phyloP scores from a whole-genome alignment of 2,888 invertebrate genomes.

The Mechanitis messenoides region DNA sequence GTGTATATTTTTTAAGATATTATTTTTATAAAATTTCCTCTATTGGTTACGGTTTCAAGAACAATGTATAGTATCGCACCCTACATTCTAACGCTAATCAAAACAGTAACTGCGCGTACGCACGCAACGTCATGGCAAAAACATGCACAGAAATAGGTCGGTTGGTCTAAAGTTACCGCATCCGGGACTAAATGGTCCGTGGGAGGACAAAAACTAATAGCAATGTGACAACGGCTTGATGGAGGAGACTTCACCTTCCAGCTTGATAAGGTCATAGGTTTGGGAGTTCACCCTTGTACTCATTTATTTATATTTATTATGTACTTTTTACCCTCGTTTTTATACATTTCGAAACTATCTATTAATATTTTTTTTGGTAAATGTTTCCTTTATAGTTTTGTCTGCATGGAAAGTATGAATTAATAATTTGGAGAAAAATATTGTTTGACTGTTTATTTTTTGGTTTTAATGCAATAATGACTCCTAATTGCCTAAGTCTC shows the following conservation, averaged over 20 bases:
- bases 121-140: conserved; percentile 45
- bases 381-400: too few species aligned
- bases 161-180: conserved; percentile 42
- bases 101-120: conserved; percentile 16
- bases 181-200: conserved; percentile 57
- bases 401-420: too few species aligned
- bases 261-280: neutral
- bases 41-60: neutral
- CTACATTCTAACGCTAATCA: conserved; percentile 7
- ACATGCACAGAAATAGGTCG: conserved; percentile 51
- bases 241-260: neutral
- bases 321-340: too few species aligned
- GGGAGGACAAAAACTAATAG: conserved; percentile 37
- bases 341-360: too few species aligned
- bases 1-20: too few species aligned
- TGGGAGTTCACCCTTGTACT: too few species aligned
- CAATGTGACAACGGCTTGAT: neutral
- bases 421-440: too few species aligned
- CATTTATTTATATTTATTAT: too few species aligned
- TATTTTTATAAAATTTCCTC: neutral
- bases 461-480: too few species aligned
- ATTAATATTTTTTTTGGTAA: too few species aligned
- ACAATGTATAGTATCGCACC: neutral
- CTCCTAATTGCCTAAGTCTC: too few species aligned
- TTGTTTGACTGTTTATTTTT: too few species aligned